Base-by-base conservation (phyloP, 2,888 invertebrate genomes). In the Bellardia pandia region DNA sequence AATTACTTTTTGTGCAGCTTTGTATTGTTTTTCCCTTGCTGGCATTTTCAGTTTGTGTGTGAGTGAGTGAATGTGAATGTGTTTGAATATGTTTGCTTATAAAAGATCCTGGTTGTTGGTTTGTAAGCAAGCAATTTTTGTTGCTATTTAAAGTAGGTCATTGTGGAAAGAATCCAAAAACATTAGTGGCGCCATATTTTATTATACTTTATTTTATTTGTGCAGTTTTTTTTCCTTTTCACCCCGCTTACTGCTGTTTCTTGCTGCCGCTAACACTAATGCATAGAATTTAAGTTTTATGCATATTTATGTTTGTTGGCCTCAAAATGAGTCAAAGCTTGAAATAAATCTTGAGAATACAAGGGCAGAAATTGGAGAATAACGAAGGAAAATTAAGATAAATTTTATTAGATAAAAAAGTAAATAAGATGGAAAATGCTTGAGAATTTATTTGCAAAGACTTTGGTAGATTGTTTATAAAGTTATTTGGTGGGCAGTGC, bases 141-240 rank as follows among this genome's bases (percentile, higher is more conserved):
- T 71, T 78, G 64, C 75, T 51, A 13, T 60, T 58, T 60, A 9
- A 87, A 87, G 81, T 87, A 76, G 86, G 86, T 86, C 86, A 86
- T 79, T 83, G 75, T 86, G 75, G 56, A 86, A 79, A 23, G 58
- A 79, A 86, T 79, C 48, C 74, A 78, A 84, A 76, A 87, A 87
- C 81, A 87, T 85, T 87, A 81, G 87, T 85, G 87, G 87, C 87
- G 87, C 87, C 85, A 87, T 87, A 85, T 87, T 81, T 81, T 85
- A 81, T 78, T 74, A 53, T 74, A 74, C 33, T 72, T 81, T 74
- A 75, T 62, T 75, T 62, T 85, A 75, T 80, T 80, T 85, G 60
- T 72, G 33, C 53, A 53, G 23, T 53, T 42, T 37, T 40, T 40
- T 56, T 11, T 48, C 1, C n/a, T 13, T 16, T n/a, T 30, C 56